These are phyloP conservation scores for Eulemur coronatus DNA, from an alignment of 2,797 vertebrate genomes.

Conservation along the genomic window DNA sequence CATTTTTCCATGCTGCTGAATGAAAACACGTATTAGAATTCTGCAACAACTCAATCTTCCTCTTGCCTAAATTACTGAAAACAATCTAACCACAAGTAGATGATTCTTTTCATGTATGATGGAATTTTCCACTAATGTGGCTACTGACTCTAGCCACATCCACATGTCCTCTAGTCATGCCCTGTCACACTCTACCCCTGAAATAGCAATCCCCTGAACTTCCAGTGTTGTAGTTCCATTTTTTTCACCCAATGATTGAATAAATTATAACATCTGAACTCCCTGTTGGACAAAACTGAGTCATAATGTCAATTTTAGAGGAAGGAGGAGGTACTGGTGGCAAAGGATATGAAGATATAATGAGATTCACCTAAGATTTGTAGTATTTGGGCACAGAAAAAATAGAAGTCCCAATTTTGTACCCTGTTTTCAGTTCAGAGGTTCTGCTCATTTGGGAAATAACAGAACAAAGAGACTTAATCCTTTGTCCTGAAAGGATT, in stretches of 20 bases:
- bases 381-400: background rate
- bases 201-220: background rate
- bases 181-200: background rate
- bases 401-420: background rate
- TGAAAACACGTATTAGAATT: constrained; percentile 33
- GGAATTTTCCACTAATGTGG: constrained; percentile 35
- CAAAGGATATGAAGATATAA: background rate
- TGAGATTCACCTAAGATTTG: background rate
- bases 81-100: background rate
- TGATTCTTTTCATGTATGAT: constrained; percentile 17
- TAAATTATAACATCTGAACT: background rate
- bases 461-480: constrained; percentile 12
- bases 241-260: background rate
- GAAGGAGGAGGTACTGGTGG: background rate
- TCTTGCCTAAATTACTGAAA: constrained; percentile 21
- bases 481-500: constrained; percentile 8
- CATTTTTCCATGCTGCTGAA: background rate
- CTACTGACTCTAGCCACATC: constrained; percentile 18
- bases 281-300: background rate
- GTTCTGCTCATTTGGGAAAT: background rate
- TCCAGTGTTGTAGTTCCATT: background rate
- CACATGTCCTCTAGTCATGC: background rate
- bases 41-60: background rate
- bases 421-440: constrained; percentile 4
- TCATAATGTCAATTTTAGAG: background rate